Evolutionary conservation across 2,888 invertebrate species (phyloP), one percentile per base, ranked within the genome.

Genomic region (Laspeyria flexula): DNA sequence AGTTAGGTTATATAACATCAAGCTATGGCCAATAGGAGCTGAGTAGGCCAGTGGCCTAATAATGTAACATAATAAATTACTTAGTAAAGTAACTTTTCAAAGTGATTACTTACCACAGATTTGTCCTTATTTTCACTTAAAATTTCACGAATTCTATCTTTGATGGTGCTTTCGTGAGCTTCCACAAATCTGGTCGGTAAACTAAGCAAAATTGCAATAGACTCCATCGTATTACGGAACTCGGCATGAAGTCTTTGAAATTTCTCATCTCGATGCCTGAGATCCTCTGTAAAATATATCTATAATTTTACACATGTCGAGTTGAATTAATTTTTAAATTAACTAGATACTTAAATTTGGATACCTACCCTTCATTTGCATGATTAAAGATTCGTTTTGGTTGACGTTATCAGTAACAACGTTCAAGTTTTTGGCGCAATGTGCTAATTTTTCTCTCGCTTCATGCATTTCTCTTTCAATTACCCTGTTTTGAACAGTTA

Each of bases 81-180:
- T n/a, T n/a, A n/a, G n/a, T n/a, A n/a, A n/a, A n/a, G n/a, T n/a
- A n/a, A n/a, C n/a, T n/a, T n/a, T n/a, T n/a, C n/a, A n/a, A n/a
- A n/a, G n/a, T n/a, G n/a, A n/a, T 3, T 30, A 83, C 93, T 85
- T 93, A 96, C 97, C 84, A 95, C 93, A 68, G 94, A 90, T 89
- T 95, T 95, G 59, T 96, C 96, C 81, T 96, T 96, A 81, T 95
- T 95, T 52, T 97, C 97, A 51, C 93, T 94, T 21, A 96, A 86
- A 35, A 96, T 93, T 82, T 97, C 96, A 12, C 96, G 93, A 45
- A 97, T 94, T 59, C 96, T 93, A 57, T 97, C 97, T 80, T 96
- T 96, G 55, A 97, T 96, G 25, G 96, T 93, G 41, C 94, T 94
- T 80, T 97, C 97, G 49, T 96, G 94, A 0, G 96, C 95, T 73